These are phyloP conservation scores for Rhabdomys dilectus DNA, from an alignment of 2,113 vertebrate genomes.

Conservation along the genomic window DNA sequence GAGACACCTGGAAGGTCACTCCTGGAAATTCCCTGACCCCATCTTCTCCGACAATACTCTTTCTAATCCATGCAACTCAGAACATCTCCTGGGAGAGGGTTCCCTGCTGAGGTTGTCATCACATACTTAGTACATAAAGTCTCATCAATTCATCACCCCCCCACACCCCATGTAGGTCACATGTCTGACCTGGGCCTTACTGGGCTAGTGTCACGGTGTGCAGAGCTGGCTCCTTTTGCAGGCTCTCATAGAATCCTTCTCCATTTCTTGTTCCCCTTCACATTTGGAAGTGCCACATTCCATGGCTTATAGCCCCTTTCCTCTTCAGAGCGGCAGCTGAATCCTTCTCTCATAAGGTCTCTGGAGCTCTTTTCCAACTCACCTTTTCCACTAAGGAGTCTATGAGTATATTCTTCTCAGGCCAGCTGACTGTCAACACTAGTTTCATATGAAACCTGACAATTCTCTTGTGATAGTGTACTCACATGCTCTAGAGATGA, in stretches of 20 bases:
- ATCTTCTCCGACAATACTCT: background rate
- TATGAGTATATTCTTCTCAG: fast-evolving
- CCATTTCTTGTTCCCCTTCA: too few species aligned
- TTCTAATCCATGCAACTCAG: fast-evolving
- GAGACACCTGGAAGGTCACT: background rate
- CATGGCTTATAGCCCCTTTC: fast-evolving
- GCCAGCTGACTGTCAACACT: fast-evolving
- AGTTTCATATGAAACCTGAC: background rate
- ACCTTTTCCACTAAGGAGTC: background rate
- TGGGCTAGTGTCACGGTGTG: too few species aligned
- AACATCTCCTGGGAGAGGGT: background rate
- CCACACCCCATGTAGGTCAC: background rate
- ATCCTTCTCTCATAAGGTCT: background rate
- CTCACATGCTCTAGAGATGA: background rate
- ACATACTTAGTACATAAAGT: too few species aligned
- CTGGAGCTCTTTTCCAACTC: background rate
- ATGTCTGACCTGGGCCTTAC: background rate
- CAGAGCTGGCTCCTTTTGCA: background rate
- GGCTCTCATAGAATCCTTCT: too few species aligned
- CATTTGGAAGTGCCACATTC: fast-evolving
- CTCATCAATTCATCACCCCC: fast-evolving
- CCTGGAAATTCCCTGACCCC: background rate
- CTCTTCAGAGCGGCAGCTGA: fast-evolving
- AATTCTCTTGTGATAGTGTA: too few species aligned
- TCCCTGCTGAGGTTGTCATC: background rate